Evolutionary conservation across 2,797 vertebrate genomes (phyloP).

Genomic region (Notolabrus celidotus): DNA sequence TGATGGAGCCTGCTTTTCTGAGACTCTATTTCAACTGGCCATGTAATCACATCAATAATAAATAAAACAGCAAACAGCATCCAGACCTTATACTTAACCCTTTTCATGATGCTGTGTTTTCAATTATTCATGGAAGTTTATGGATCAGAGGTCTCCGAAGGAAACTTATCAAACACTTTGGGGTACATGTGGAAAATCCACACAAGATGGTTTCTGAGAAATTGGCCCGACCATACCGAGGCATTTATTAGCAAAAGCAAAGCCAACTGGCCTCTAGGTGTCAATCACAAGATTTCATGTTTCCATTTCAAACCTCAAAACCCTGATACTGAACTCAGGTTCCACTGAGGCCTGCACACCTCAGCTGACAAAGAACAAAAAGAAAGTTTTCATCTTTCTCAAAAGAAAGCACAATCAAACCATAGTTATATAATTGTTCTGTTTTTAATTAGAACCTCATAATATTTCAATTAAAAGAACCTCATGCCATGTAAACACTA

Average conservation of each 20-base stretch:
- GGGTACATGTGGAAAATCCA: conserved; percentile 49
- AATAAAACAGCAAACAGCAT: conserved; percentile 13
- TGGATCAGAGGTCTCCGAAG: conserved; percentile 20
- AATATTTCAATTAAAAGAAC: no score
- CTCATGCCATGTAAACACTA: no score
- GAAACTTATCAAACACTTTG: conserved; percentile 27
- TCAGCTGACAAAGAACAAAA: no score
- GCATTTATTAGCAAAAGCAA: conserved; percentile 44
- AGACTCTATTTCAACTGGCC: conserved; percentile 50
- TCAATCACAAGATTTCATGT: no score
- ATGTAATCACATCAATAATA: conserved; percentile 42
- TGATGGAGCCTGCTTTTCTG: conserved; percentile 71
- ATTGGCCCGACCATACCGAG: conserved; percentile 39
- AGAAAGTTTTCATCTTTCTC: no score
- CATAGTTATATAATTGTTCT: no score
- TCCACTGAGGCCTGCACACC: no score
- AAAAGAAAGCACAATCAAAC: no score
- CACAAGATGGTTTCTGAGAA: conserved; percentile 53
- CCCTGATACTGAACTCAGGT: no score
- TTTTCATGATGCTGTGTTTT: conserved; percentile 9
- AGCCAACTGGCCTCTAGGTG: no score
- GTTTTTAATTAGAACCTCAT: no score
- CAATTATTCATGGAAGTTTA: conserved; percentile 16
- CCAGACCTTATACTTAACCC: neutral
- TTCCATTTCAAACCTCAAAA: no score